These are phyloP conservation scores for Drosophila sturtevanti DNA, from an alignment of 1,140 invertebrate genomes.

Conservation along the genomic window DNA sequence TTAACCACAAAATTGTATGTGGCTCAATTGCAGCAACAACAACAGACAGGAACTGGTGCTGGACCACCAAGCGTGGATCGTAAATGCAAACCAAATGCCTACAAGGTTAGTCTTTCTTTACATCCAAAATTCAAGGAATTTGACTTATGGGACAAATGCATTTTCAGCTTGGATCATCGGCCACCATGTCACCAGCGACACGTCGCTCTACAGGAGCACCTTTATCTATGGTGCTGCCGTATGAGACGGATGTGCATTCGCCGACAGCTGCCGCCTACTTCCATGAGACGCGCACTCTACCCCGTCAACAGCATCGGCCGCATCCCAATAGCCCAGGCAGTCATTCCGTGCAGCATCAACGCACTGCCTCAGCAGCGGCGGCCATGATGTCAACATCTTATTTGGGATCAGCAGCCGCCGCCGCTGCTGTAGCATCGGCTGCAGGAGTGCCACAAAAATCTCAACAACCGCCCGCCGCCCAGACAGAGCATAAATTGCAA, in stretches of 20 bases:
- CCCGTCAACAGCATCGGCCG: slow-evolving; percentile 62
- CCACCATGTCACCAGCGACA: slow-evolving; percentile 58
- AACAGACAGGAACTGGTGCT: slow-evolving; percentile 20
- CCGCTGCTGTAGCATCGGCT: not conserved
- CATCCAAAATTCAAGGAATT: not conserved
- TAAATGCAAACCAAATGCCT: slow-evolving; percentile 76
- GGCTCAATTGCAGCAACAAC: slow-evolving; percentile 72
- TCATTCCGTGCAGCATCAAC: slow-evolving; percentile 70
- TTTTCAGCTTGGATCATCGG: slow-evolving; percentile 51
- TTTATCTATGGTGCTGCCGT: slow-evolving; percentile 66
- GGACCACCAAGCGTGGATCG: slow-evolving; percentile 73
- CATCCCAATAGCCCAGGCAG: slow-evolving; percentile 69
- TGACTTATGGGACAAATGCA: not conserved
- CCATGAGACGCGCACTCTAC: slow-evolving; percentile 76
- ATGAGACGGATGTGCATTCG: slow-evolving; percentile 63
- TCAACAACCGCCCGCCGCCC: slow-evolving; percentile 34
- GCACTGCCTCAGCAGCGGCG: slow-evolving; percentile 62
- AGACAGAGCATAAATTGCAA: slow-evolving; percentile 82
- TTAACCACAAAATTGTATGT: slow-evolving; percentile 56
- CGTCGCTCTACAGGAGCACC: slow-evolving; percentile 66
- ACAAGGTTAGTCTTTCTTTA: slow-evolving; percentile 46
- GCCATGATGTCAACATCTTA: slow-evolving; percentile 50
- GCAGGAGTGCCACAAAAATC: slow-evolving; percentile 25
- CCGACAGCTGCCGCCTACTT: slow-evolving; percentile 42
- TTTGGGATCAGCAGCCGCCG: slow-evolving; percentile 2